A percentile compares a stretch with the other conserved stretches of the same genome.
These are phyloP conservation scores for Theodoxus fluviatilis DNA, from an alignment of 2,888 invertebrate genomes.

Conservation along the genomic window DNA sequence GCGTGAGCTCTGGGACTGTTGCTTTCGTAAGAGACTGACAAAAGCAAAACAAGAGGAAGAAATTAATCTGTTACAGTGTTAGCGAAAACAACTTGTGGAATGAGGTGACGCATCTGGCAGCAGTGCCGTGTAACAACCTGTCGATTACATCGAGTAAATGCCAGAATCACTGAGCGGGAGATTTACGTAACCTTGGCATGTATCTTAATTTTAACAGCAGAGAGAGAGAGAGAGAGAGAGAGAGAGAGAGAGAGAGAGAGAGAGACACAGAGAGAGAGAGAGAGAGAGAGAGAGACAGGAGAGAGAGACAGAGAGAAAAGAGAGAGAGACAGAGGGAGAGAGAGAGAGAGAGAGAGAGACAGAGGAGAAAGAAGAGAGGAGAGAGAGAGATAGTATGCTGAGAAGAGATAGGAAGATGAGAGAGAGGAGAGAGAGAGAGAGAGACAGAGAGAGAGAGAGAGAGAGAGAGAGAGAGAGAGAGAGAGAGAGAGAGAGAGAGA, in stretches of 20 bases:
- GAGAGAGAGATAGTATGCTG: no score
- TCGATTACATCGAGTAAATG: no score
- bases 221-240: not conserved
- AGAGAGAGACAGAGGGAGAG: not conserved
- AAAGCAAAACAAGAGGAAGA: slow-evolving; percentile 22
- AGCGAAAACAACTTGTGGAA: no score
- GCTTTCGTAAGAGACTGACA: no score
- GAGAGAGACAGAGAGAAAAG: not conserved
- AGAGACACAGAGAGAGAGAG: no score
- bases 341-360: not conserved
- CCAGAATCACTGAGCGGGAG: no score
- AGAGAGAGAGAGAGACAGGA: no score
- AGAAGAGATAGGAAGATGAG: not conserved
- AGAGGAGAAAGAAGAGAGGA: no score
- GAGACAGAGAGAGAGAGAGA: not conserved
- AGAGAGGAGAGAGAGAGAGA: not conserved
- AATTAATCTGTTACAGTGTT: no score
- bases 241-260: not conserved
- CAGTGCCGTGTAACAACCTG: no score
- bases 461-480: not conserved
- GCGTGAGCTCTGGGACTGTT: no score
- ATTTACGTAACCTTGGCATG: not conserved
- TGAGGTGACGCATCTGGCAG: no score
- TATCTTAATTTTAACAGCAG: not conserved
- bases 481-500: slow-evolving; percentile 9